Evolutionary conservation across 2,888 invertebrate species (phyloP).

Genomic region (Cheilosia pagana): DNA sequence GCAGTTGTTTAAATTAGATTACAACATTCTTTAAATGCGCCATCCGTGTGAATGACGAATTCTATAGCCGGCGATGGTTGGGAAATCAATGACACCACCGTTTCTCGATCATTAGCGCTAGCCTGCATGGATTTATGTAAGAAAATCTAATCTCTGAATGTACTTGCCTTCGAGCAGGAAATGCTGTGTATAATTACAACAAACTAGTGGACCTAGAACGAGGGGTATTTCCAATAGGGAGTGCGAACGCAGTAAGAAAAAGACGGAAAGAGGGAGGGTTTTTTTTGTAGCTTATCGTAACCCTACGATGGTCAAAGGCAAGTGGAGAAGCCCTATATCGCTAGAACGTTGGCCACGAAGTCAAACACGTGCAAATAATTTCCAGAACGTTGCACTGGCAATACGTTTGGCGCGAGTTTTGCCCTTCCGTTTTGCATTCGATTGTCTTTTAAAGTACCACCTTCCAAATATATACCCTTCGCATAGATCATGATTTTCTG

Average conservation of each 20-base stretch:
- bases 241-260: neutral
- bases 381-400: slow-evolving; percentile 70
- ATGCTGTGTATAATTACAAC: slow-evolving; percentile 40
- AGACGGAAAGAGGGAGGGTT: slow-evolving; percentile 6
- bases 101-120: slow-evolving; percentile 32
- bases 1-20: slow-evolving; percentile 27
- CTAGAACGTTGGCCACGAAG: slow-evolving; percentile 48
- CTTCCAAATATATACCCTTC: neutral
- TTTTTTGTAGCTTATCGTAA: slow-evolving; percentile 31
- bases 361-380: slow-evolving; percentile 67
- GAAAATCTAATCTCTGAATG: slow-evolving; percentile 59
- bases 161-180: slow-evolving; percentile 41
- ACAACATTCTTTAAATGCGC: slow-evolving; percentile 10
- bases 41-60: slow-evolving; percentile 9
- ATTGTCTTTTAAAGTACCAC: slow-evolving; percentile 19
- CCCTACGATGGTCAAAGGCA: slow-evolving; percentile 15
- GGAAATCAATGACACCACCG: slow-evolving; percentile 22
- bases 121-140: slow-evolving; percentile 49
- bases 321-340: slow-evolving; percentile 62
- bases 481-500: slow-evolving; percentile 53
- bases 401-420: slow-evolving; percentile 5
- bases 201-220: neutral
- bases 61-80: neutral
- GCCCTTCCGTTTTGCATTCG: slow-evolving; percentile 26
- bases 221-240: slow-evolving; percentile 9